Conservation (phyloP, 2,888 invertebrate species). For the Eremobia ochroleuca region DNA sequence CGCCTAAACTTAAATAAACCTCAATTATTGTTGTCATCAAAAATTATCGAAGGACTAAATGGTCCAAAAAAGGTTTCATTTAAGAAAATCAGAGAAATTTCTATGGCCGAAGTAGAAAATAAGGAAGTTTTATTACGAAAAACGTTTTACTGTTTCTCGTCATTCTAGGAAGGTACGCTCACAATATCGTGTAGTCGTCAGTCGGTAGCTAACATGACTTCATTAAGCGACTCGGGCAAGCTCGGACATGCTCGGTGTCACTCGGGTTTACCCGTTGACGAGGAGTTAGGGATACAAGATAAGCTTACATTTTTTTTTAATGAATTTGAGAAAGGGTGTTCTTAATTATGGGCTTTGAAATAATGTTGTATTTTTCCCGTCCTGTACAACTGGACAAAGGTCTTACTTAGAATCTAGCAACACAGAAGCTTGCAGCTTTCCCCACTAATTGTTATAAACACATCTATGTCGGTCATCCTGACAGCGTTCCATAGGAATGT, state of each 20-base stretch:
- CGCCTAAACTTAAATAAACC: background rate
- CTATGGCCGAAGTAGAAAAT: background rate
- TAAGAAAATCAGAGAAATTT: background rate
- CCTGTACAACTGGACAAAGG: background rate
- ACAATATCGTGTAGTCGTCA: slow-evolving; percentile 49
- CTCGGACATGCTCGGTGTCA: slow-evolving; percentile 42
- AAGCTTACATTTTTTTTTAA: slow-evolving; percentile 31
- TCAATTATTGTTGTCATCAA: background rate
- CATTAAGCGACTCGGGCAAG: slow-evolving; percentile 42
- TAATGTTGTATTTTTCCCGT: background rate
- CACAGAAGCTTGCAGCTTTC: background rate
- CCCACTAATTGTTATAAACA: background rate
- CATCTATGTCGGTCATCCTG: background rate
- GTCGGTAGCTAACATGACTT: slow-evolving; percentile 49
- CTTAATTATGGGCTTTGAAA: slow-evolving; percentile 14
- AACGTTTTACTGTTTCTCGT: background rate
- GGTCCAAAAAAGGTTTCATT: background rate
- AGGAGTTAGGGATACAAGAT: slow-evolving; percentile 16
- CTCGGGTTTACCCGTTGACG: slow-evolving; percentile 39
- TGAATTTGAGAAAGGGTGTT: slow-evolving; percentile 7
- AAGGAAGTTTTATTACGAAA: background rate
- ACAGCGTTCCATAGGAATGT: background rate
- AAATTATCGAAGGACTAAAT: background rate
- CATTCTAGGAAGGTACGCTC: background rate
- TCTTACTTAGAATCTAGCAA: background rate